These are phyloP conservation scores for Decapterus maruadsi DNA, from an alignment of 2,797 vertebrate species.

Conservation along the genomic window DNA sequence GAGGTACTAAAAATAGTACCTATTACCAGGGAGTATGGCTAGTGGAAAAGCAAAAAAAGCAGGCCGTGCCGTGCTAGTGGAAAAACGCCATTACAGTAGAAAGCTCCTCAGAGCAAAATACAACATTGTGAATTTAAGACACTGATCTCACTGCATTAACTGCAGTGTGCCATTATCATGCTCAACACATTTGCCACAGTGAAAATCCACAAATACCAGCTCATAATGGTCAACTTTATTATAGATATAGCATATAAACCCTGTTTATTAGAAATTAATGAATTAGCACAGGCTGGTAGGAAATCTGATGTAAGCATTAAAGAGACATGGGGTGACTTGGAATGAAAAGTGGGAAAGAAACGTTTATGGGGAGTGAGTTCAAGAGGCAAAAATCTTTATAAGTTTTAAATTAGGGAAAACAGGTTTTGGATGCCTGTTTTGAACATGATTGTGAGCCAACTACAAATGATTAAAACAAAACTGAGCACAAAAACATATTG, in stretches of 20 bases:
- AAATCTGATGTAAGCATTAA: constrained; percentile 57
- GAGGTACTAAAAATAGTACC: too few relatives aligned
- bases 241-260: constrained; percentile 54
- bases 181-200: constrained; percentile 26
- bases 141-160: constrained; percentile 51
- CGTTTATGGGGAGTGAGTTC: constrained; percentile 38
- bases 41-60: too few relatives aligned
- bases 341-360: constrained; percentile 34
- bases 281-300: constrained; percentile 53
- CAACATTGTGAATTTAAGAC: neutral
- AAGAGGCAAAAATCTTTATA: constrained; percentile 51
- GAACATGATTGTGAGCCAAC: too few relatives aligned
- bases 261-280: constrained; percentile 64
- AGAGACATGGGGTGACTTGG: constrained; percentile 30
- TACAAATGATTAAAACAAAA: too few relatives aligned
- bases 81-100: too few relatives aligned
- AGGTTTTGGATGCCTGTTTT: neutral
- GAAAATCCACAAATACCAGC: constrained; percentile 48
- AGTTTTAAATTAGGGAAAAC: constrained; percentile 43
- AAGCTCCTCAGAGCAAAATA: constrained; percentile 6
- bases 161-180: constrained; percentile 30
- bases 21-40: too few relatives aligned
- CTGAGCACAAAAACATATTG: too few relatives aligned
- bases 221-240: constrained; percentile 39
- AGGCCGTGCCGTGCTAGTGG: too few relatives aligned